Conservation (phyloP, 2,888 invertebrate species). For the Timema podura region DNA sequence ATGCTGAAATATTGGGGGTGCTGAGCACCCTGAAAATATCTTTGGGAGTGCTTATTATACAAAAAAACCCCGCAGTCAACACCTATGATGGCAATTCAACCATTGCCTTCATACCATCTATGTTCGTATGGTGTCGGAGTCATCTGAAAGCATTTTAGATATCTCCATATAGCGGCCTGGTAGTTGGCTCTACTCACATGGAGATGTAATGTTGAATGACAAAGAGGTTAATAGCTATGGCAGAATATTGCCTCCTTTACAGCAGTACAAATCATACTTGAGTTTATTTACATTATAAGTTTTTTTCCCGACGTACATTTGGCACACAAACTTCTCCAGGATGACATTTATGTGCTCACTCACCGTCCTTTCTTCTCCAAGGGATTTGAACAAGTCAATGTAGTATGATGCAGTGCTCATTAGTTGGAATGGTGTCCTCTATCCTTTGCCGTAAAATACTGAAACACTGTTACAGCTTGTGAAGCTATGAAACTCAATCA, state of each 20-base stretch:
- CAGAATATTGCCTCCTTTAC: no score
- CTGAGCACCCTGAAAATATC: no score
- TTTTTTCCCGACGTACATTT: conserved; percentile 1
- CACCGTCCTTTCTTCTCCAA: not conserved
- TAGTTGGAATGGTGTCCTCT: not conserved
- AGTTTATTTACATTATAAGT: no score
- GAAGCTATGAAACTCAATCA: not conserved
- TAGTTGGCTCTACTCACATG: no score
- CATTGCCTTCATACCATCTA: not conserved
- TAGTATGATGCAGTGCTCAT: not conserved
- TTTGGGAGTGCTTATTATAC: no score
- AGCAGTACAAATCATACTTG: no score
- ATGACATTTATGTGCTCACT: not conserved
- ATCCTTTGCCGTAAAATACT: not conserved
- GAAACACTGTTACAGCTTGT: conserved; percentile 7
- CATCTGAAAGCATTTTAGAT: not conserved
- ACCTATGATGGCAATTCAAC: not conserved
- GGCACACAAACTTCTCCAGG: not conserved
- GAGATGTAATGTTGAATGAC: not conserved
- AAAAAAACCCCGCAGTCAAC: no score
- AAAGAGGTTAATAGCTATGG: not conserved
- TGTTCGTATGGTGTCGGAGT: not conserved
- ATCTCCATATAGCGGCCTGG: not conserved
- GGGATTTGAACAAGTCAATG: conserved; percentile 3
- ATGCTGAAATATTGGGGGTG: no score